A percentile compares a stretch with the other conserved stretches of the same genome.
Conservation (phyloP, 2,888 invertebrate species). For the Cremastobaeus sp. region DNA sequence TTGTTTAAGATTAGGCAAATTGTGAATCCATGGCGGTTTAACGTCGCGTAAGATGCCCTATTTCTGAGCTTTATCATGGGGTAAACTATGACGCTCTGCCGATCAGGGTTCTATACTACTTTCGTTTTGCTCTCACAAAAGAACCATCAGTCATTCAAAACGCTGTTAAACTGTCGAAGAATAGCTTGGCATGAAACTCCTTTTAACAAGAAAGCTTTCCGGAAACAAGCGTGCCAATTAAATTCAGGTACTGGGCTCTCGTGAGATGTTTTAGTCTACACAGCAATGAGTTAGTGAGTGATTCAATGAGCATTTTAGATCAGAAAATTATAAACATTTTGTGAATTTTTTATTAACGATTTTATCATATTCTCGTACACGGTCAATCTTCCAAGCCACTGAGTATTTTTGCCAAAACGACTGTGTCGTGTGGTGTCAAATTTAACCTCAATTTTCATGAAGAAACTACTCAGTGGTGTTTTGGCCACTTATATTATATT, state of each 20-base stretch:
- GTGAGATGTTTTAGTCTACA: not conserved
- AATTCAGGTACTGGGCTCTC: not conserved
- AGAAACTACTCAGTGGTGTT: no score
- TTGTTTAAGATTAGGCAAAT: conserved; percentile 9
- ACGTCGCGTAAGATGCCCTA: not conserved
- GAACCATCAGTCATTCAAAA: not conserved
- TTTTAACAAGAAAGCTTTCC: not conserved
- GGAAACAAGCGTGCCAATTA: not conserved
- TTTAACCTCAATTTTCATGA: no score
- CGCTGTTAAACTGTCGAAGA: not conserved
- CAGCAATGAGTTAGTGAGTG: not conserved
- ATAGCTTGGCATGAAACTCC: not conserved
- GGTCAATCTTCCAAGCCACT: no score
- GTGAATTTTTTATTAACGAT: no score
- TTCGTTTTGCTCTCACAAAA: not conserved
- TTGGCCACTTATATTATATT: no score
- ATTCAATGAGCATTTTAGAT: not conserved
- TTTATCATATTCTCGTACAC: no score
- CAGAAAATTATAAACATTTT: no score
- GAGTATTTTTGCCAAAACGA: no score
- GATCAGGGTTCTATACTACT: not conserved
- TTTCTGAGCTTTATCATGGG: not conserved
- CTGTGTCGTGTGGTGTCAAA: no score
- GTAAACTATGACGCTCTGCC: not conserved
- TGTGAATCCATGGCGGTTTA: conserved; percentile 5